phyloP scores from a whole-genome alignment of 2,113 vertebrate genomes.

The Sapayoa aenigma region DNA sequence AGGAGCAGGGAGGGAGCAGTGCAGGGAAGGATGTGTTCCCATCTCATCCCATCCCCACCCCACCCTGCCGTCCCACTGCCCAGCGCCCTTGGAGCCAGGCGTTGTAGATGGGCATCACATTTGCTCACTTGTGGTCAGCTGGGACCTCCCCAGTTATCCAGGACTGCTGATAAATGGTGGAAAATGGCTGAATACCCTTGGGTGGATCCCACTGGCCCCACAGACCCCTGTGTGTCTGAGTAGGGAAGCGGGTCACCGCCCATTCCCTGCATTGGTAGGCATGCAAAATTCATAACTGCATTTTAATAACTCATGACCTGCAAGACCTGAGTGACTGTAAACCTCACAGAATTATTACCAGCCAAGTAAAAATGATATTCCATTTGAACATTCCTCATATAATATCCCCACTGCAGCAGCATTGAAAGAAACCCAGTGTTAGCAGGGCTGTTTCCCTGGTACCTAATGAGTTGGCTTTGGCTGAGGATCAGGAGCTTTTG shows the following conservation, averaged over 20 bases:
- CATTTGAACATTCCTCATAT: slow-evolving; percentile 48
- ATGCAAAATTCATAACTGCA: slow-evolving; percentile 35
- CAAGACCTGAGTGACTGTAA: not conserved
- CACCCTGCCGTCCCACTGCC: not conserved
- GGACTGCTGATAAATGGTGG: not conserved
- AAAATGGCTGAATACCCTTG: not conserved
- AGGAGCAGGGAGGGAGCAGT: not conserved
- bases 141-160: not conserved
- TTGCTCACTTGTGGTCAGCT: not conserved
- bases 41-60: not conserved
- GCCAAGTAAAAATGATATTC: slow-evolving; percentile 43
- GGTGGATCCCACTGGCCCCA: not conserved
- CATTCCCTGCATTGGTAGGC: not conserved
- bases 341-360: not conserved
- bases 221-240: not conserved
- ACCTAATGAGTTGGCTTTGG: slow-evolving; percentile 63
- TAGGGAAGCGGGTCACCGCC: not conserved
- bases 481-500: slow-evolving; percentile 39
- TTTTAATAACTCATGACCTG: slow-evolving; percentile 49
- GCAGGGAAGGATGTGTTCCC: not conserved
- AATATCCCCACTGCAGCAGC: slow-evolving; percentile 55
- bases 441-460: slow-evolving; percentile 34
- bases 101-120: not conserved
- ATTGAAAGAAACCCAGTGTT: slow-evolving; percentile 39
- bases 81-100: not conserved